These are phyloP conservation scores for Cuculus canorus DNA, from an alignment of 2,797 vertebrate genomes.

Conservation along the genomic window DNA sequence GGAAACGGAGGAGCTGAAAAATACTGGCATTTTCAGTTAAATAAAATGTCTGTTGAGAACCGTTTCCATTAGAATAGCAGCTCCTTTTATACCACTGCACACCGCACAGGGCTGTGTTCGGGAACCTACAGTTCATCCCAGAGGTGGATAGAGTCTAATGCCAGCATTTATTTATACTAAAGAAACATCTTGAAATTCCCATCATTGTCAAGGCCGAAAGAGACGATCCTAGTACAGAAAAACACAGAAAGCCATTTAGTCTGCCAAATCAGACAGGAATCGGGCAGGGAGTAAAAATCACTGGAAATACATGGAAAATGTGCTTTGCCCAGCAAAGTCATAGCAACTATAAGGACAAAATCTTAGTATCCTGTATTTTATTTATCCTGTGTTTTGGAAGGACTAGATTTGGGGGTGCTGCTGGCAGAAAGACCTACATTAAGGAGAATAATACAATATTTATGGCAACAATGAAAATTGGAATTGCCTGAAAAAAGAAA, in stretches of 20 bases:
- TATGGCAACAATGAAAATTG: not conserved
- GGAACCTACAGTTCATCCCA: not conserved
- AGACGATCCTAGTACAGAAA: not conserved
- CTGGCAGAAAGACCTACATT: not conserved
- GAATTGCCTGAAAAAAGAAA: not conserved
- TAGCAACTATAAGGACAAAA: not conserved
- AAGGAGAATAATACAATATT: not conserved
- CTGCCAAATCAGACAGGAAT: not conserved
- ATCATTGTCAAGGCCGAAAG: not conserved
- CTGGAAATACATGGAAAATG: not conserved
- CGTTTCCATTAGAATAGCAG: not conserved
- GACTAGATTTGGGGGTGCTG: not conserved
- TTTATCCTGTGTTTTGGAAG: not conserved
- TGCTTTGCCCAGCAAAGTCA: not conserved
- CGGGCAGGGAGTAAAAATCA: not conserved
- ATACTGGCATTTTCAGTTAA: not conserved
- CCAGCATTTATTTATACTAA: not conserved
- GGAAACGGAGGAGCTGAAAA: not conserved
- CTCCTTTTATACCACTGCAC: not conserved
- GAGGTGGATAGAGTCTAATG: not conserved
- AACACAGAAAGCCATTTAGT: not conserved
- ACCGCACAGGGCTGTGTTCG: not conserved
- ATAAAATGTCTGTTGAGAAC: not conserved
- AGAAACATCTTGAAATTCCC: not conserved
- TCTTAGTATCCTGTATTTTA: not conserved